Evolutionary conservation across 2,797 vertebrate species (phyloP).

Genomic region (Amblyraja radiata): DNA sequence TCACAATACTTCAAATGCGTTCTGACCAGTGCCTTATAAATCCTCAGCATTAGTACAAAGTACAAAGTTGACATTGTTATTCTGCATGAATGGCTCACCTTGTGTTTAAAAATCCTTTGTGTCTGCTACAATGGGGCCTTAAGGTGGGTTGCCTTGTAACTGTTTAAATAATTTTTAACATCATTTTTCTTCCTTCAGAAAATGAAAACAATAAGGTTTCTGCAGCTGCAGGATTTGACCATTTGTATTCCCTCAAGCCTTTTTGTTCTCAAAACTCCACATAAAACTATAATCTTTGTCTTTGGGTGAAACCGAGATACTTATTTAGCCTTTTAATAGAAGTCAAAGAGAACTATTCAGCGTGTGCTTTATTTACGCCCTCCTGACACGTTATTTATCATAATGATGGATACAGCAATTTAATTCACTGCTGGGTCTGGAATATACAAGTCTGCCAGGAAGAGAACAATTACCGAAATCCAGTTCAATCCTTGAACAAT

Average conservation of each 20-base stretch:
- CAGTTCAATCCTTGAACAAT: not conserved
- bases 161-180: not conserved
- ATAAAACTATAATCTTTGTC: not conserved
- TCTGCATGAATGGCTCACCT: not conserved
- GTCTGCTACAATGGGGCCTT: no score
- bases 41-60: no score
- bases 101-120: not conserved
- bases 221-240: not conserved
- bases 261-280: not conserved
- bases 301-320: not conserved
- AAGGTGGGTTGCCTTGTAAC: not conserved
- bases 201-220: not conserved
- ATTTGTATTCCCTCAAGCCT: not conserved
- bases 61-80: not conserved
- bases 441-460: not conserved
- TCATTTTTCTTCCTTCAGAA: not conserved
- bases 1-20: no score
- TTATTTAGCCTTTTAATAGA: conserved; percentile 13
- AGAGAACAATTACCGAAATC: conserved; percentile 6
- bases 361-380: conserved; percentile 3
- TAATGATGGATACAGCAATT: conserved; percentile 5
- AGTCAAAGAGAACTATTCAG: conserved; percentile 17
- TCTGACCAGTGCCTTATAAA: no score
- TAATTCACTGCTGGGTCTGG: conserved; percentile 11
- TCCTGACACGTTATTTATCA: conserved; percentile 23